Percentiles rank a stretch among this genome's conserved stretches.
Evolutionary conservation across 2,888 invertebrate genomes (phyloP).

Genomic region (Kuschelorhynchus macadamiae): DNA sequence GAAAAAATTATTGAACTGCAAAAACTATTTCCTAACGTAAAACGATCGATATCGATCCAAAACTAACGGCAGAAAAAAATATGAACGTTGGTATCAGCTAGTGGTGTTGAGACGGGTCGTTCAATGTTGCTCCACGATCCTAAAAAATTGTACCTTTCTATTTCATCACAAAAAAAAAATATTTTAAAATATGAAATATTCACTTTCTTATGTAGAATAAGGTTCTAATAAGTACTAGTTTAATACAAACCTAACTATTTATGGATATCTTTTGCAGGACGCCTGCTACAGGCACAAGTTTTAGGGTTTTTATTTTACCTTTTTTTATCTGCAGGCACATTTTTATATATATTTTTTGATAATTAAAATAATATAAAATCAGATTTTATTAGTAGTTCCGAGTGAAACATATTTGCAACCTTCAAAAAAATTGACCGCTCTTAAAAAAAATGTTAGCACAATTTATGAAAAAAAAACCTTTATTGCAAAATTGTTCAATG

Average conservation of each 20-base stretch:
- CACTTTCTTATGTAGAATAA: slow-evolving; percentile 9
- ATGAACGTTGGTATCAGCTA: too few species aligned
- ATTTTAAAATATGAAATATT: neutral
- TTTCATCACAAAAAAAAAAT: neutral
- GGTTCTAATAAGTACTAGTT: slow-evolving; percentile 13
- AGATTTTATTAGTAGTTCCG: slow-evolving; percentile 1
- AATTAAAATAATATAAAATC: neutral
- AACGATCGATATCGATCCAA: too few species aligned
- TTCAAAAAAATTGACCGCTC: slow-evolving; percentile 11
- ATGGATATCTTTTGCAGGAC: slow-evolving; percentile 10
- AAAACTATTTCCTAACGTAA: too few species aligned
- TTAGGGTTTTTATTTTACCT: neutral
- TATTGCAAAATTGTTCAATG: slow-evolving; percentile 24
- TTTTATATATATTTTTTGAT: neutral
- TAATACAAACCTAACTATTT: slow-evolving; percentile 5
- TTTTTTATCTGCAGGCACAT: neutral
- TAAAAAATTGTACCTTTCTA: neutral
- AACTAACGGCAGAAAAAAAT: too few species aligned
- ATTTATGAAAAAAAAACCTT: slow-evolving; percentile 17
- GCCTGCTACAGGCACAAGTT: neutral
- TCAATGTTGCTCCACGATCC: neutral
- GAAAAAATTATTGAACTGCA: too few species aligned
- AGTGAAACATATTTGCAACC: slow-evolving; percentile 8
- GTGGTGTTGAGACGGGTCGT: neutral
- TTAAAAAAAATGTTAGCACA: slow-evolving; percentile 11